Percentiles rank a stretch among this genome's conserved stretches.
These are phyloP conservation scores for Sarcophaga carnaria DNA, from an alignment of 2,888 invertebrate species.

Conservation along the genomic window DNA sequence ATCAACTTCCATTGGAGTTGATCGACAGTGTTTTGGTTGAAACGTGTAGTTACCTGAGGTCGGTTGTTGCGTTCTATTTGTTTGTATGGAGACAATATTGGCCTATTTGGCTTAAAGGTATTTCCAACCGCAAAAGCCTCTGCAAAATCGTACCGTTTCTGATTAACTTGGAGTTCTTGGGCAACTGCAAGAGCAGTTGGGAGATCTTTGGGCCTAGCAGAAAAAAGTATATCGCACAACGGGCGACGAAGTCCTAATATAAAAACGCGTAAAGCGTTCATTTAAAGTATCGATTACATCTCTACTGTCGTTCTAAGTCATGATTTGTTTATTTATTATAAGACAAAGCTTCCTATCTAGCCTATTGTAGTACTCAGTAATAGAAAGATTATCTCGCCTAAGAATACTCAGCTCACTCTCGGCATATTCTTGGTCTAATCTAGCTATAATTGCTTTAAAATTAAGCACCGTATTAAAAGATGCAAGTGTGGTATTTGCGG, in stretches of 20 bases:
- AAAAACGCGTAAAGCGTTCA: too few relatives aligned
- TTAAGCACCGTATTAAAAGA: too few relatives aligned
- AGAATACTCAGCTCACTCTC: too few relatives aligned
- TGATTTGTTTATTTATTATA: too few relatives aligned
- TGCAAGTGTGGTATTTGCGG: too few relatives aligned
- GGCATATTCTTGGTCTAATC: too few relatives aligned
- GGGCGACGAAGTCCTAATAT: conserved; percentile 2
- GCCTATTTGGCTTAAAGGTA: conserved; percentile 37
- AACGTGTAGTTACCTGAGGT: conserved; percentile 16
- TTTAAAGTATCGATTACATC: too few relatives aligned
- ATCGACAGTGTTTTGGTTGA: neutral
- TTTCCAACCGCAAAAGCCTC: conserved; percentile 41
- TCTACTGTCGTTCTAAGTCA: too few relatives aligned
- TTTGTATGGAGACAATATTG: conserved; percentile 24
- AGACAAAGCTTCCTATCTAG: too few relatives aligned
- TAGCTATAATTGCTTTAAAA: too few relatives aligned
- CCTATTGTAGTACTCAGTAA: too few relatives aligned
- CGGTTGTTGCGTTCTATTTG: conserved; percentile 34
- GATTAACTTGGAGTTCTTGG: conserved; percentile 34
- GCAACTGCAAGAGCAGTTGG: conserved; percentile 37
- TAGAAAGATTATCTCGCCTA: too few relatives aligned
- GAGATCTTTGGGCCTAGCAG: conserved; percentile 37
- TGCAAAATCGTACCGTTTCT: conserved; percentile 39
- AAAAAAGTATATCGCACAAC: conserved; percentile 2
- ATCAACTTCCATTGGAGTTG: neutral